Percentiles rank a stretch among this genome's conserved stretches.
phyloP scores from a whole-genome alignment of 2,113 vertebrate genomes.

The Mastomys natalensis region DNA sequence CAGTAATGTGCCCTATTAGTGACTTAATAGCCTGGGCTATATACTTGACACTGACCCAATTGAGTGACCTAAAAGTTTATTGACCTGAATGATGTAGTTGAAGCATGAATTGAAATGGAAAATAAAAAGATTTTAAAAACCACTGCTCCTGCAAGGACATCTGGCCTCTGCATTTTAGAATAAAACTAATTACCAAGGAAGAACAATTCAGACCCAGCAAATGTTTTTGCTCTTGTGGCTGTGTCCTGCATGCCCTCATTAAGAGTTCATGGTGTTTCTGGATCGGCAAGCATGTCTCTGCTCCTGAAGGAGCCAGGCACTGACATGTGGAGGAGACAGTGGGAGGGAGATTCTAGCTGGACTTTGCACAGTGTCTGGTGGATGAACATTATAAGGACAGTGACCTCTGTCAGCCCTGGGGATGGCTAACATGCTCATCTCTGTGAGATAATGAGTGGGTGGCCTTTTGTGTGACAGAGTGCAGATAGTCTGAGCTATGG shows the following conservation, averaged over 20 bases:
- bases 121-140: constrained; percentile 1
- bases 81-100: background rate
- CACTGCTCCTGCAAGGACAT: background rate
- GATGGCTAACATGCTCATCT: background rate
- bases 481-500: background rate
- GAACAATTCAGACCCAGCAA: constrained; percentile 18
- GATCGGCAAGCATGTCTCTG: background rate
- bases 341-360: background rate
- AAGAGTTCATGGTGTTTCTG: constrained; percentile 1
- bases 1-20: background rate
- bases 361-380: background rate
- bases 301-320: background rate
- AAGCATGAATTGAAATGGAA: background rate
- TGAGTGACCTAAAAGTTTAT: background rate
- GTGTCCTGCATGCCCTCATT: background rate
- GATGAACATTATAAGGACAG: background rate
- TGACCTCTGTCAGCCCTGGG: background rate
- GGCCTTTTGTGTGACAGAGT: background rate
- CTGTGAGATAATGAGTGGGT: background rate
- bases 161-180: constrained; percentile 34
- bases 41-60: background rate
- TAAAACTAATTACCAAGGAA: constrained; percentile 50
- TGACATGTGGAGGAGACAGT: background rate
- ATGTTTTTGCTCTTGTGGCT: background rate
- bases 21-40: background rate